Evolutionary conservation across 2,113 vertebrate species (phyloP), one percentile per base, ranked within the genome.

Genomic region (Phalacrocorax carbo): DNA sequence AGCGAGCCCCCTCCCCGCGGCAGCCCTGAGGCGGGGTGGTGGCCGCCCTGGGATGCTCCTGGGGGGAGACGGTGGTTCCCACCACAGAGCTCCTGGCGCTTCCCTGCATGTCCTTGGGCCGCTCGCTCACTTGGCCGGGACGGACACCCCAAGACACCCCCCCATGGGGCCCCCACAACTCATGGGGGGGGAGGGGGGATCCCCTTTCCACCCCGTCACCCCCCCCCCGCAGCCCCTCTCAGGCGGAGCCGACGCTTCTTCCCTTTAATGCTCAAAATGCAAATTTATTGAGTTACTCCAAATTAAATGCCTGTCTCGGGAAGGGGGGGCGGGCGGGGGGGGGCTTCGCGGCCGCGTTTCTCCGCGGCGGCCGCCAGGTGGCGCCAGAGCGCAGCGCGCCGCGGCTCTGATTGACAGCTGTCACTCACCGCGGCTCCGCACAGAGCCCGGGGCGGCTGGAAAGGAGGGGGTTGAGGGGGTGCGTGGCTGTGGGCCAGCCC

Each of bases 401-500:
- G 17, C 10, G 7, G 44, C 12, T 7, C 0, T 85, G 93, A 88
- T 60, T 85, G 95, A 73, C 90, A 77, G 86, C 79, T 92, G 60
- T 42, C 86, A 65, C 15, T 88, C 84, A 60, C 15, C 4, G 54
- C 27, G 19, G 32, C 75, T 10, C 11, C 40, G 9, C 62, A 1
- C 3, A 38, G 18, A 12, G 2, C 4, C 2, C 6, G 0, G 2
- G 1, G 4, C 0, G 7, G 49, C 34, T 36, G 51, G 15, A 9
- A 13, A 15, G 2, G 38, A 10, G 5, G 27, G 11, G 1, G 0
- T 7, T 4, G 10, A 5, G 32, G 2, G 29, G 5, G 0, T 27
- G 20, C 6, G 32, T 5, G 69, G 44, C 5, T n/a, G 34, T 11
- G 48, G 54, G 40, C 2, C 85, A 7, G 1, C 26, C 25, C 26